phyloP scores from a whole-genome alignment of 2,113 vertebrate genomes.

The Beaufortia kweichowensis region DNA sequence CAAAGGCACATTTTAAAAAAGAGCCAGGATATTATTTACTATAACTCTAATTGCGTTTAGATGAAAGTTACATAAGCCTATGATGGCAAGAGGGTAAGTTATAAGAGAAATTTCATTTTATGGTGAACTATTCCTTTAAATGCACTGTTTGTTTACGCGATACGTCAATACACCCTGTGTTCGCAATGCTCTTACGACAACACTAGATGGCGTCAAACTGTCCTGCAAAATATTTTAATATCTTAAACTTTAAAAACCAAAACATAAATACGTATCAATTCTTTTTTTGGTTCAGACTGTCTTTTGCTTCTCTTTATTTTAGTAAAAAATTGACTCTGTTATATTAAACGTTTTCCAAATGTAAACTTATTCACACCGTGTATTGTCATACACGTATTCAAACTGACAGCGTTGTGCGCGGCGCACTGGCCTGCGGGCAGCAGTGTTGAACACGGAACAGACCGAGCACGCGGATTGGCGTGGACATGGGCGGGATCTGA shows the following conservation, averaged over 20 bases:
- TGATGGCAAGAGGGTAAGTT: too few species aligned
- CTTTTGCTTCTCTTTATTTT: neutral
- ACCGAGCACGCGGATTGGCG: constrained; percentile 1
- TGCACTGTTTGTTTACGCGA: too few species aligned
- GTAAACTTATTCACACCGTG: neutral
- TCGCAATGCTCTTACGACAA: neutral
- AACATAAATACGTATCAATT: neutral
- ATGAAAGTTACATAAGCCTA: too few species aligned
- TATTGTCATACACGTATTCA: neutral
- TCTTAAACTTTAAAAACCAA: neutral
- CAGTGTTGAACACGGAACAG: constrained; percentile 29
- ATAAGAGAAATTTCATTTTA: too few species aligned
- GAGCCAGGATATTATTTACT: too few species aligned
- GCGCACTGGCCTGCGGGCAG: neutral
- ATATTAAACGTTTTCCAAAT: too few species aligned
- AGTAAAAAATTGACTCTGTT: too few species aligned
- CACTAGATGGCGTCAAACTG: neutral
- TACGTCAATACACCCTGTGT: too few species aligned
- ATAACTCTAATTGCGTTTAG: too few species aligned
- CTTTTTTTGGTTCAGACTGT: too few species aligned
- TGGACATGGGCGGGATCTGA: constrained; percentile 56
- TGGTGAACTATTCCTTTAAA: too few species aligned
- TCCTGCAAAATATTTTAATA: neutral
- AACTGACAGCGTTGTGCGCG: neutral
- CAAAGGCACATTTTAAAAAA: too few species aligned